A percentile compares a stretch with the other conserved stretches of the same genome.
phyloP scores from a whole-genome alignment of 2,113 vertebrate species.

The Melanotaenia duboulayi region DNA sequence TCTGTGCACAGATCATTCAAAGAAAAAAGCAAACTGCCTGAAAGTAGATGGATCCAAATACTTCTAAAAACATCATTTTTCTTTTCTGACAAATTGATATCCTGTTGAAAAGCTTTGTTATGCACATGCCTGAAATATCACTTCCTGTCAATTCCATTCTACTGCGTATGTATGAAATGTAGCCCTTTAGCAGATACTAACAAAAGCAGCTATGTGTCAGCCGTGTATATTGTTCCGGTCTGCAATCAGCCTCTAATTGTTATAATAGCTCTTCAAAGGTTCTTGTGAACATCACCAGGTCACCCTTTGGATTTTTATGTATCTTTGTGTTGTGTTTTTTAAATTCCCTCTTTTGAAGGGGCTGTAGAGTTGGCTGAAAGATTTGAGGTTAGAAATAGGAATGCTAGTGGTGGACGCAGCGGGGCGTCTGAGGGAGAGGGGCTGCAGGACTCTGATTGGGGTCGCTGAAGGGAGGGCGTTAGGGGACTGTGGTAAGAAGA shows the following conservation, averaged over 20 bases:
- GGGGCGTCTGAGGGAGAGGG: constrained; percentile 37
- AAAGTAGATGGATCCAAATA: too few relatives aligned
- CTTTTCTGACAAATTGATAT: too few relatives aligned
- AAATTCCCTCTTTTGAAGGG: constrained; percentile 24
- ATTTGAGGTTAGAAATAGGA: constrained; percentile 60
- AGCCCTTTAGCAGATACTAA: too few relatives aligned
- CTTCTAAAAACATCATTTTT: background rate
- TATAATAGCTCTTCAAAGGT: background rate
- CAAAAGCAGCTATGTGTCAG: too few relatives aligned
- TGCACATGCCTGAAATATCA: too few relatives aligned
- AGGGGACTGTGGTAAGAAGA: constrained; percentile 75
- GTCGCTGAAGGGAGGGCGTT: constrained; percentile 70
- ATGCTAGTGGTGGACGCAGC: constrained; percentile 44
- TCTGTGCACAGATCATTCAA: too few relatives aligned
- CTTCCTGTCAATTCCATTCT: too few relatives aligned
- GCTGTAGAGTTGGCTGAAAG: constrained; percentile 34
- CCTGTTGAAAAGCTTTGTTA: too few relatives aligned
- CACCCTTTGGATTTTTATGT: constrained; percentile 4
- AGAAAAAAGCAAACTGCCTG: too few relatives aligned
- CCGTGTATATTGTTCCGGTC: too few relatives aligned
- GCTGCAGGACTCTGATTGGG: constrained; percentile 69
- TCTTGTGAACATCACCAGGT: constrained; percentile 11
- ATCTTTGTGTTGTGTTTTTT: constrained; percentile 14
- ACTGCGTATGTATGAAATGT: too few relatives aligned
- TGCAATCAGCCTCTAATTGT: background rate